Evolutionary conservation across 2,113 vertebrate genomes (phyloP), one percentile per base, ranked within the genome.

Genomic region (Monarcha castaneiventris): DNA sequence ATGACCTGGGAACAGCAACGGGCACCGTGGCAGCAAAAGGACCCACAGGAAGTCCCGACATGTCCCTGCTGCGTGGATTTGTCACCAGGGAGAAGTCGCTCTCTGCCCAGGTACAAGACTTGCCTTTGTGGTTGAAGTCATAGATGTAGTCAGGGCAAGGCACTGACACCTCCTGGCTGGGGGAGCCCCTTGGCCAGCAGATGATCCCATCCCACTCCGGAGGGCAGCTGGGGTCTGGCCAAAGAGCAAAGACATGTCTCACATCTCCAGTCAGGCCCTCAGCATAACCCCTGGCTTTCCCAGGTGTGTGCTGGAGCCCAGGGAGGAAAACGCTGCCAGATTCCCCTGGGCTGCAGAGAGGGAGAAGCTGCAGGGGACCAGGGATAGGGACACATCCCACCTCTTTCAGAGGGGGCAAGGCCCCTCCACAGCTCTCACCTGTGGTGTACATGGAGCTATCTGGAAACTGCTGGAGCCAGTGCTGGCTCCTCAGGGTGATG

Each of bases 171-270:
- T 98, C 95, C 96, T 98, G 97, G 80, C 97, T 95, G 3, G 98
- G 97, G 69, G 84, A 93, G 80, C 98, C 98, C 90, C 81, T 87
- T 0, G 99, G 99, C 99, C 99, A 99, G 80, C 99, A 99, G 97
- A 98, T 99, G 71, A 99, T 98, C 44, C 98, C 98, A 0, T 99
- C 99, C 99, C 99, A 99, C 94, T 99, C 98, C 0, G 99, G 98
- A 72, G 93, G 66, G 78, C 99, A 99, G 75, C 97, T 96, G 35
- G 95, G 84, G 14, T 98, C 98, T 99, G 96, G 41, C 61, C 90
- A 93, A 55, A 33, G 61, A 85, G 74, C 79, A 90, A 43, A 92
- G 48, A 46, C 61, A 58, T 4, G 1, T 46, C 43, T 73, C 30
- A 35, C 33, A 3, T n/a, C 71, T 56, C 71, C 61, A 9, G n/a